Evolutionary conservation across 2,113 vertebrate species (phyloP).

Genomic region (Morphnarchus princeps): DNA sequence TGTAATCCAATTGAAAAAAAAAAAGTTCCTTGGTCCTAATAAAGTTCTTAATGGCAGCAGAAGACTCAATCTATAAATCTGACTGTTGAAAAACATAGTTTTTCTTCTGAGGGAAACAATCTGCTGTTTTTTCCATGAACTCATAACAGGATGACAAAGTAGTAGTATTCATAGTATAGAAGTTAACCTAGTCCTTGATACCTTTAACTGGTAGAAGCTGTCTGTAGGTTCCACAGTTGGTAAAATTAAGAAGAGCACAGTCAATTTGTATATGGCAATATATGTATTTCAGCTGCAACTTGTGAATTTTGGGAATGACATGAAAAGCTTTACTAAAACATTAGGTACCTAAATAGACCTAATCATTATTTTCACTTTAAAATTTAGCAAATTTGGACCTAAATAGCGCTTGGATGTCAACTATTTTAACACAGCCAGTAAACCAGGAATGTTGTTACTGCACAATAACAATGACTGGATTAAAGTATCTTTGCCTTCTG

Average conservation of each 20-base stretch:
- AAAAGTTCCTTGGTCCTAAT: not conserved
- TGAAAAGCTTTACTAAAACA: not conserved
- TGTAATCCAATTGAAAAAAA: no score
- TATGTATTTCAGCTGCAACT: not conserved
- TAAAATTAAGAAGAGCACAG: not conserved
- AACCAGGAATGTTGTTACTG: not conserved
- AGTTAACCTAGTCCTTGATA: not conserved
- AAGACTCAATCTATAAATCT: not conserved
- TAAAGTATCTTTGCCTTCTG: conserved; percentile 13
- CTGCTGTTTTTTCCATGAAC: not conserved
- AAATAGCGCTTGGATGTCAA: not conserved
- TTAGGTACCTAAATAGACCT: not conserved
- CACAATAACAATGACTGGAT: not conserved
- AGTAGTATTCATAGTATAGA: not conserved
- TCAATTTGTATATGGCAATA: not conserved
- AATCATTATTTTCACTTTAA: not conserved
- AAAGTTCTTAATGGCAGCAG: not conserved
- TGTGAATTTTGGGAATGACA: not conserved
- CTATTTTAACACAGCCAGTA: not conserved
- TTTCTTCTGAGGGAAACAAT: not conserved
- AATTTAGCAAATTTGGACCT: not conserved
- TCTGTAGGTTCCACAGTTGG: not conserved
- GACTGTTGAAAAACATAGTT: not conserved
- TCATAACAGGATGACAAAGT: not conserved
- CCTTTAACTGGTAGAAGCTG: not conserved